Evolutionary conservation across 2,797 vertebrate species (phyloP), one percentile per base, ranked within the genome.

Genomic region (Tapirus indicus): DNA sequence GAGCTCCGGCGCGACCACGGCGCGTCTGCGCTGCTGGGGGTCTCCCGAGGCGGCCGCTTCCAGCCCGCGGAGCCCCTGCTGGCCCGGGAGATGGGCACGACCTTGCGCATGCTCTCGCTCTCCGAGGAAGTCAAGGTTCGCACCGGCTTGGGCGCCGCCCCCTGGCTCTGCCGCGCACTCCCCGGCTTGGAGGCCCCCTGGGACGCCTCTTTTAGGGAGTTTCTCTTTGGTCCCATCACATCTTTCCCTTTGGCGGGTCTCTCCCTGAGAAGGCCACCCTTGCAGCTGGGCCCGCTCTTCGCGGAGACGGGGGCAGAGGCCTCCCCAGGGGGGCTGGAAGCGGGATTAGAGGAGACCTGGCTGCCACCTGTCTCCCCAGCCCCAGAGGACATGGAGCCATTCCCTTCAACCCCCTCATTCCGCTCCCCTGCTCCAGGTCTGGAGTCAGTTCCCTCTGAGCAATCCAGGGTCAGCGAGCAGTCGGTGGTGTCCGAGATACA

Each of bases 81-180:
- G 4, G 99, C 98, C 95, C 99, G 99, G 96, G 98, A 99, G 94
- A 99, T 99, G 66, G 99, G 99, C 62, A 99, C 99, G 7, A 99
- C 99, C 95, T 99, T 99, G 79, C 99, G 99, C 99, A 99, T 99
- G 72, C 98, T 99, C 97, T 99, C 99, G 41, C 97, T 99, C 98
- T 99, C 99, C 0, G 98, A 99, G 96, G 98, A 97, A 32, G 99
- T 99, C 97, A 99, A 97, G 14, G 98, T 99, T 95, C 99, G 99
- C 72, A 99, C 98, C 0, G 98, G 97, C 97, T 98, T 99, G 88
- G 98, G 83, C 38, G 94, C 20, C 18, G 93, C 10, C 41, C 98
- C 74, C 41, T 93, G 97, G 97, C 87, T 96, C 38, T 98, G 95
- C 20, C 98, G 64, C 12, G 71, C 88, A 0, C 80, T 56, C 56